Evolutionary conservation across 2,113 vertebrate species (phyloP), one percentile per base, ranked within the genome.

Genomic region (Sarotherodon lohbergeri): DNA sequence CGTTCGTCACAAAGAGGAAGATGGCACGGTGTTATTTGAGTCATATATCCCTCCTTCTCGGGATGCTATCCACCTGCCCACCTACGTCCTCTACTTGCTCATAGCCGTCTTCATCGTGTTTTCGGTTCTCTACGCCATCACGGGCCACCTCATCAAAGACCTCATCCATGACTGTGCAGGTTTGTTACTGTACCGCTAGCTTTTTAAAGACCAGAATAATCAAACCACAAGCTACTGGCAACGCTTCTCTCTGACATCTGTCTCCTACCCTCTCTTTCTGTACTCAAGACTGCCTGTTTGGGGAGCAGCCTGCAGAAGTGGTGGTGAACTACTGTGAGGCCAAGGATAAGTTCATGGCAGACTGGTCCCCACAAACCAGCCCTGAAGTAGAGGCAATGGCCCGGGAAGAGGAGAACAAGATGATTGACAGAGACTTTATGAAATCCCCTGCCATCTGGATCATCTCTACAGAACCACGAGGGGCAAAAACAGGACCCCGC

Each of bases 71-170:
- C 96, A 94, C 90, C 94, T 99, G 93, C 98, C 98, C 6, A 94
- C 95, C 27, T 95, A 97, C 0, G 80, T 95, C 16, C 76, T 99
- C 6, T 99, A 99, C 94, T 91, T 99, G 93, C 61, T 98, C 85
- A 97, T 99, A 84, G 98, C 97, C 0, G 78, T 91, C 1, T 81
- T 95, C 2, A 83, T 99, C 22, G 95, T 99, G 86, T 14, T 98
- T 32, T 86, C 90, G 0, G 97, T 98, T 66, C 97, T 98, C 1
- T 99, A 99, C 0, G 97, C 98, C 92, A 99, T 99, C 3, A 98
- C 98, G 1, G 98, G 98, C 0, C 98, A 99, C 91, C 97, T 99
- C 91, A 98, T 99, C 94, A 98, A 97, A 88, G 98, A 99, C 94
- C 97, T 99, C 80, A 68, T 97, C 43, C 98, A 99, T 3, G 98